phyloP scores from a whole-genome alignment of 2,797 vertebrate species.

The Urophycis tenuis region DNA sequence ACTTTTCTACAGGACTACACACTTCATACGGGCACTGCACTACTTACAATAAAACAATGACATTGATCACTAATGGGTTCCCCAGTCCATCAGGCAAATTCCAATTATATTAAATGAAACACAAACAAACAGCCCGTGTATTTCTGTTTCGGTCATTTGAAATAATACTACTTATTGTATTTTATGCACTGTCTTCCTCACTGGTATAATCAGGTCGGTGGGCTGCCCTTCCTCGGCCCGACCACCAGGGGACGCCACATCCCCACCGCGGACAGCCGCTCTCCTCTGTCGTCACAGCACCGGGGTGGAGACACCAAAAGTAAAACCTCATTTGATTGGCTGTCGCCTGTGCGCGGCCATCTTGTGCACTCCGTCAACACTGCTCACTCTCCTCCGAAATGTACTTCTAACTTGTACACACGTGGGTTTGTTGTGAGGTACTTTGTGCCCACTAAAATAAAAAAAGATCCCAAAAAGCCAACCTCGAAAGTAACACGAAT shows the following conservation, averaged over 20 bases:
- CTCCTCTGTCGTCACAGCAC: constrained; percentile 45
- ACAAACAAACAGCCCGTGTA: background rate
- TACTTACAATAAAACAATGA: too few relatives aligned
- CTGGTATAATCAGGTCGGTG: background rate
- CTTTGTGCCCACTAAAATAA: background rate
- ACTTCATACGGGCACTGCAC: too few relatives aligned
- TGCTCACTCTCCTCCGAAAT: constrained; percentile 25
- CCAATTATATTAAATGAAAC: too few relatives aligned
- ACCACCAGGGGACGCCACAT: constrained; percentile 56
- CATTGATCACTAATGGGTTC: too few relatives aligned
- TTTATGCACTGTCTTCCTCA: too few relatives aligned
- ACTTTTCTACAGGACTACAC: too few relatives aligned
- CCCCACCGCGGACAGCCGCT: constrained; percentile 19
- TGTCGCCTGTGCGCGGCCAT: constrained; percentile 68
- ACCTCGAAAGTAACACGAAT: background rate
- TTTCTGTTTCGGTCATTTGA: background rate
- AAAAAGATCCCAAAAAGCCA: rapidly evolving
- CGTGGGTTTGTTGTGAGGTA: background rate
- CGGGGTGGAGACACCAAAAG: constrained; percentile 52
- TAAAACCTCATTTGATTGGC: constrained; percentile 71
- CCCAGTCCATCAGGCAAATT: too few relatives aligned
- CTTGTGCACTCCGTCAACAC: constrained; percentile 66
- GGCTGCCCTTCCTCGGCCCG: background rate
- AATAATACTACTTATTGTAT: background rate
- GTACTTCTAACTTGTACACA: background rate